Evolutionary conservation across 2,113 vertebrate genomes (phyloP), one percentile per base, ranked within the genome.

Genomic region (Xyrauchen texanus): DNA sequence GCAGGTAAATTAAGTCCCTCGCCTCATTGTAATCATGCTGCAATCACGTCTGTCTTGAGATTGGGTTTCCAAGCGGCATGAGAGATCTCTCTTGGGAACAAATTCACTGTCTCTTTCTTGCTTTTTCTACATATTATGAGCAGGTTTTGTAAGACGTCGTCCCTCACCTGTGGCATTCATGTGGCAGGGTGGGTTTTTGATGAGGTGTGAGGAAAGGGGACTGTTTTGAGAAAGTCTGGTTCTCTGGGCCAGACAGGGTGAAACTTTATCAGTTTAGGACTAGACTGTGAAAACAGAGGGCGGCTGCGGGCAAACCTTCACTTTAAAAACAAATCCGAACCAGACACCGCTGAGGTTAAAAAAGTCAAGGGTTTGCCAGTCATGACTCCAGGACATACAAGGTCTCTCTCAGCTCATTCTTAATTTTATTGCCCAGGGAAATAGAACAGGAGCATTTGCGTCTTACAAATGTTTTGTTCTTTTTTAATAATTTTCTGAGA

Each of bases 11-110:
- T 84, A 82, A 45, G 46, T 73, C 66, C 68, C 76, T 61, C 51
- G 80, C 76, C 62, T 73, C 75, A 74, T 75, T 16, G 80, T 81
- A 87, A 86, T 90, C 86, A 87, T 45, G 74, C 16, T 52, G 63
- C 72, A 78, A 79, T 77, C 79, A 83, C 6, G 53, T 66, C 68
- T 62, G 57, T 12, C 49, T 8, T n/a, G 8, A 47, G 78, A 81
- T 76, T 67, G 61, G 7, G 13, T 65, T 58, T 44, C 42, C 67
- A 80, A 57, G 21, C 3, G 21, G 21, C 21, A 34, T 34, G 21
- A 3, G 1, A 34, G 3, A 34, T 34, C 21, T 34, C 21, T 34
- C 21, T 34, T 34, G 21, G 21, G 21, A 34, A 34, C 21, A 34
- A 16, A 11, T 55, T 55, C 46, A 75, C 44, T 57, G n/a, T 11